Evolutionary conservation across 1,140 invertebrate species (phyloP), one percentile per base, ranked within the genome.

Genomic region (Sitobion miscanthi): DNA sequence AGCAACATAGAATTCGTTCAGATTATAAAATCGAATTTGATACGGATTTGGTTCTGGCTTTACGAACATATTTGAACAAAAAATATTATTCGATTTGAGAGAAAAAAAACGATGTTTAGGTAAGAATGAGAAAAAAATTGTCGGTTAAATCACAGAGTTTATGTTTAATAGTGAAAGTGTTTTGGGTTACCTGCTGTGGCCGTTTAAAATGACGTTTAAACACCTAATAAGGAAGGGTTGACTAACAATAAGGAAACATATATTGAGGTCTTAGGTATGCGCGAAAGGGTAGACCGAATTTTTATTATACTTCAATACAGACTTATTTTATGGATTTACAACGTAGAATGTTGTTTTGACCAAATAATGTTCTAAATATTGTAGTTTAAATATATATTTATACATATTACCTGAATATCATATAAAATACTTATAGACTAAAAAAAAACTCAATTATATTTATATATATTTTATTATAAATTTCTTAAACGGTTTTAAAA

Each of bases 221-320:
- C 69, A 83, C 91, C 49, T 93, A 93, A 93, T 93, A 93, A 93
- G 91, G 91, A 93, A 93, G 91, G 91, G 91, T 93, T 93, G 49
- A 20, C 23, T 21, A 25, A 38, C 91, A 85, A 85, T 93, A 85
- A 83, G 91, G 91, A 93, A 93, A 52, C 11, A 17, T 52, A 83
- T 25, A 47, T 91, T 52, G 35, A 54, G 4, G 14, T 91, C 2
- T 35, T 49, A 8, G 91, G 77, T 54, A 38, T 93, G 77, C 14
- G 77, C 6, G 91, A 54, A 85, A 85, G 42, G 47, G 8, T 45
- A 20, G 91, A 52, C 69, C 20, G 82, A 42, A 42, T 25, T 93
- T 85, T 45, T 85, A 57, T 85, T 93, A 45, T 85, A 49, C 52
- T 23, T 57, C 30, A 25, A 38, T 88, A 38, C 25, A 11, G 23